These are phyloP conservation scores for Gymnoscelis rufifasciata DNA, from an alignment of 2,888 invertebrate species.

Conservation along the genomic window DNA sequence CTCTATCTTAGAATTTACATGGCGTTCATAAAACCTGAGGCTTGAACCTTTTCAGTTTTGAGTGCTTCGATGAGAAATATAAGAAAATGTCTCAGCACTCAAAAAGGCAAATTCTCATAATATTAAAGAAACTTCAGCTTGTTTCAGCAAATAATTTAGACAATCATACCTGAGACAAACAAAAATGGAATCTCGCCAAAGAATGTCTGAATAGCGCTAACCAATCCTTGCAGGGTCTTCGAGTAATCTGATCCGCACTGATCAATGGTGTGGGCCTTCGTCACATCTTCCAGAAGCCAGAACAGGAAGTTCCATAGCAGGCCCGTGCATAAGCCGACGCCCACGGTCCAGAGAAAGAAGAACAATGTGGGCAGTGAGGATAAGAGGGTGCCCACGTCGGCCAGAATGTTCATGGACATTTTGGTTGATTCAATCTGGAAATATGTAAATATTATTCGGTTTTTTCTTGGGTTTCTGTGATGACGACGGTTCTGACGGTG, in stretches of 20 bases:
- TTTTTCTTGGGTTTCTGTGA: too few relatives aligned
- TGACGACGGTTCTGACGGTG: too few relatives aligned
- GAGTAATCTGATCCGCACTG: slow-evolving; percentile 66
- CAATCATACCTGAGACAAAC: slow-evolving; percentile 84
- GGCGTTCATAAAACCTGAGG: too few relatives aligned
- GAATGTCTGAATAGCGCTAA: slow-evolving; percentile 88
- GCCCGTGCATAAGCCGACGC: slow-evolving; percentile 90
- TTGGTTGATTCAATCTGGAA: slow-evolving; percentile 81
- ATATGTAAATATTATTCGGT: too few relatives aligned
- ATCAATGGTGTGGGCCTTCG: not conserved
- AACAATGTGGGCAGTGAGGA: slow-evolving; percentile 82
- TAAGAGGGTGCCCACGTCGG: slow-evolving; percentile 84
- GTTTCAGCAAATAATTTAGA: not conserved
- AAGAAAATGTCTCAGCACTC: too few relatives aligned
- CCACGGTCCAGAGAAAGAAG: slow-evolving; percentile 89
- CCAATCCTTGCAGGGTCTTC: slow-evolving; percentile 87
- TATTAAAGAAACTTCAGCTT: too few relatives aligned
- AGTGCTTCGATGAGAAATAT: too few relatives aligned
- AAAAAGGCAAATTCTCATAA: too few relatives aligned
- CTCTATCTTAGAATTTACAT: too few relatives aligned
- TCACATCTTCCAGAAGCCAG: slow-evolving; percentile 86
- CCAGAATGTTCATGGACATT: slow-evolving; percentile 82
- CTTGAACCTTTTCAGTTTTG: too few relatives aligned
- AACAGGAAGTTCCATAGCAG: slow-evolving; percentile 93
- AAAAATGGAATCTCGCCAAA: slow-evolving; percentile 92